Evolutionary conservation across 2,888 invertebrate genomes (phyloP), one percentile per base, ranked within the genome.

Genomic region (Thereva unica): DNA sequence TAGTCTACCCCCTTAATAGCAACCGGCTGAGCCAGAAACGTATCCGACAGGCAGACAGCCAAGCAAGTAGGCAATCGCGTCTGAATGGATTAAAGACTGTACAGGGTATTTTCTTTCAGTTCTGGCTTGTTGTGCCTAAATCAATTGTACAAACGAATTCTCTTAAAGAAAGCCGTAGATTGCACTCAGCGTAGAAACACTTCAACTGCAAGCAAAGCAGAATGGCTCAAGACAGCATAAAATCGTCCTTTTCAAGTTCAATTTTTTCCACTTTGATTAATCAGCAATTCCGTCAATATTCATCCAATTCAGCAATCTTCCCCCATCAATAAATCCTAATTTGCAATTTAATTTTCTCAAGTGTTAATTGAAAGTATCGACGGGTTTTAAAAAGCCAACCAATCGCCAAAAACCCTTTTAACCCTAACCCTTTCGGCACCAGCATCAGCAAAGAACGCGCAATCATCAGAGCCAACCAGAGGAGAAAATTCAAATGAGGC

Each of bases 331-430:
- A 38, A 4, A 23, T 37, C 23, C 40, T 49, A 61, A 23, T 61
- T 61, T 50, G 50, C 50, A 61, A 61, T 61, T 61, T 61, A 61
- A 61, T 61, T 61, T 61, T 50, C 50, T 61, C 61, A 61, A 61
- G 61, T 61, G 61, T 61, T 61, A 61, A 61, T 61, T 61, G 61
- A 61, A 61, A 50, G 61, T 61, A 61, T 61, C 61, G 61, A 61
- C 50, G 61, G 50, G 61, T 61, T 61, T 23, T 23, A 23, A 37
- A 61, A 61, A 61, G 61, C 50, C 50, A 61, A 41, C 41, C 23
- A 61, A 40, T 61, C 61, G 61, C 50, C 50, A 40, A 23, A 23
- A 23, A 49, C 50, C 49, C 49, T 61, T 50, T 50, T 12, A 50
- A 34, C 23, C 45, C 49, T 12, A 61, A 50, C 61, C 50, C 61